Evolutionary conservation across 2,113 vertebrate genomes (phyloP).

Genomic region (Silurus meridionalis): DNA sequence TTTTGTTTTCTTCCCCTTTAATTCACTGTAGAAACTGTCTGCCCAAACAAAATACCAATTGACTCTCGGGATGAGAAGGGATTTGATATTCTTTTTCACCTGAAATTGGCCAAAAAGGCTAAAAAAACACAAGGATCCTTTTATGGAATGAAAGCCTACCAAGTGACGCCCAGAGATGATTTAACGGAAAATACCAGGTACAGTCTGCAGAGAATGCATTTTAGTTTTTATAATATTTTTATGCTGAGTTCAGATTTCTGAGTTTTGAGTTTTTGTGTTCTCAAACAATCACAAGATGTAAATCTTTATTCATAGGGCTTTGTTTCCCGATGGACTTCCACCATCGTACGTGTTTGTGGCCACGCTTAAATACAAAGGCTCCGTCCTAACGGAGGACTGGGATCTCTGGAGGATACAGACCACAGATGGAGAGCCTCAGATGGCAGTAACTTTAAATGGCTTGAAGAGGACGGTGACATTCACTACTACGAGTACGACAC

Average conservation of each 20-base stretch:
- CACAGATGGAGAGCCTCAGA: conserved; percentile 83
- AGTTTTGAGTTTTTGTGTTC: background rate
- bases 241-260: background rate
- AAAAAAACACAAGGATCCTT: conserved; percentile 84
- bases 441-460: conserved; percentile 90
- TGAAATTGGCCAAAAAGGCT: conserved; percentile 90
- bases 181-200: conserved; percentile 90
- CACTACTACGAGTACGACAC: conserved; percentile 82
- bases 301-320: conserved; percentile 69
- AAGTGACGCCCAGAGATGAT: conserved; percentile 83
- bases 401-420: conserved; percentile 93
- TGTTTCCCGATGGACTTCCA: conserved; percentile 95
- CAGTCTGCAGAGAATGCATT: conserved; percentile 1
- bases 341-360: conserved; percentile 97
- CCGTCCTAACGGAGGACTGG: conserved; percentile 84
- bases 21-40: conserved; percentile 85
- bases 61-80: conserved; percentile 93
- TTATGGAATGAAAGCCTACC: conserved; percentile 85
- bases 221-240: background rate
- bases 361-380: conserved; percentile 89
- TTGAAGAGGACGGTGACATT: conserved; percentile 81
- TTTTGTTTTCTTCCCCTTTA: conserved; percentile 11
- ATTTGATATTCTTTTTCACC: conserved; percentile 90
- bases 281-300: conserved; percentile 6
- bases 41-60: conserved; percentile 86